Conservation (phyloP, 2,888 invertebrate species). For the Sinodicranocentrus sp. region DNA sequence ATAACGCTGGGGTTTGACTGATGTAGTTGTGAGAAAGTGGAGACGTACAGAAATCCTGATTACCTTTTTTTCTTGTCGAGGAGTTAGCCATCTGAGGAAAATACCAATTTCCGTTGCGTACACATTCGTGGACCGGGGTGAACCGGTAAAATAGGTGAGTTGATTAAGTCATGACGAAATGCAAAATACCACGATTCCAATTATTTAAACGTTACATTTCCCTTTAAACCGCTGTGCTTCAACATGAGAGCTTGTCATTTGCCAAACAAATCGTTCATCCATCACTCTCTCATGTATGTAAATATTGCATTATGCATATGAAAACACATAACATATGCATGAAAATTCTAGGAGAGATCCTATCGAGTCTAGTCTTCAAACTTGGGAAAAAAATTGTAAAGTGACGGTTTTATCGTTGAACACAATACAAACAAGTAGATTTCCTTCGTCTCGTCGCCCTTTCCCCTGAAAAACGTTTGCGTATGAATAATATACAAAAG, state of each 20-base stretch:
- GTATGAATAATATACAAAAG: background rate
- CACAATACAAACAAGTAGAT: background rate
- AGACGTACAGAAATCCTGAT: background rate
- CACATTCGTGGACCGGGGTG: background rate
- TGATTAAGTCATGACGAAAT: background rate
- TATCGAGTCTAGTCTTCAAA: too few species aligned
- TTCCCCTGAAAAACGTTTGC: too few species aligned
- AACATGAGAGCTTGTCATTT: background rate
- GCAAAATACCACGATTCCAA: conserved; percentile 4
- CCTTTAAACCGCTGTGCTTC: too few species aligned
- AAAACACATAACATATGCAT: too few species aligned
- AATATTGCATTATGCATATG: too few species aligned
- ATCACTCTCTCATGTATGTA: background rate
- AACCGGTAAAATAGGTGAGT: background rate
- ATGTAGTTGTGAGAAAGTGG: background rate
- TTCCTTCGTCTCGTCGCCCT: background rate
- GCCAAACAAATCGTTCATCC: background rate
- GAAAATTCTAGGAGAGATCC: background rate
- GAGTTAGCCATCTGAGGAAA: conserved; percentile 24
- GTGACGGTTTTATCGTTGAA: background rate
- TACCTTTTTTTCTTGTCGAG: background rate
- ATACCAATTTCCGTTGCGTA: conserved; percentile 39
- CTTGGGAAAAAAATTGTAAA: background rate
- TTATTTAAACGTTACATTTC: conserved; percentile 5
- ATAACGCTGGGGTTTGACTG: too few species aligned